phyloP scores from a whole-genome alignment of 1,140 invertebrate species.

The Bilobella aurantiaca region DNA sequence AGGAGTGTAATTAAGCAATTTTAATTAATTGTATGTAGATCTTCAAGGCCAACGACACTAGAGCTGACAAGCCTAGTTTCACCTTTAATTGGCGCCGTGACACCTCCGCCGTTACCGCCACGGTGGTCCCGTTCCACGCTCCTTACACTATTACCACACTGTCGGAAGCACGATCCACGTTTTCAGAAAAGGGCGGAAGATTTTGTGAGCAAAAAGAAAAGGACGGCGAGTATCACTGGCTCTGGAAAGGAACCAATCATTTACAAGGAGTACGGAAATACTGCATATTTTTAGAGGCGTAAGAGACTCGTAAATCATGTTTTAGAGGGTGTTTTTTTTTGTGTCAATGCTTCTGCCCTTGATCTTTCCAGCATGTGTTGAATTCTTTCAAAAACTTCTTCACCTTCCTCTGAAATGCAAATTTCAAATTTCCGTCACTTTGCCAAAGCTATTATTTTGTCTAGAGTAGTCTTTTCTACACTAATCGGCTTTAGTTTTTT shows the following conservation, averaged over 20 bases:
- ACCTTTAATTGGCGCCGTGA: constrained; percentile 14
- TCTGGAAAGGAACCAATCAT: constrained; percentile 28
- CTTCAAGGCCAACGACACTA: constrained; percentile 28
- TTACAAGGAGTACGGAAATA: constrained; percentile 34
- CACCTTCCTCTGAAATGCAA: too few relatives aligned
- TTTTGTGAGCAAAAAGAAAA: constrained; percentile 22
- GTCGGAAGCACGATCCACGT: constrained; percentile 32
- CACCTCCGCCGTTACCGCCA: constrained; percentile 30
- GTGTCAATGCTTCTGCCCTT: too few relatives aligned
- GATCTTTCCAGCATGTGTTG: too few relatives aligned
- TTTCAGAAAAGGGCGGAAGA: constrained; percentile 30
- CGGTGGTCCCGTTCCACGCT: constrained; percentile 30
- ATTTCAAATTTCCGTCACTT: too few relatives aligned
- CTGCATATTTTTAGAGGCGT: constrained; percentile 34
- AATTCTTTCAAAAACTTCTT: too few relatives aligned
- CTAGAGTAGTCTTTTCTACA: too few relatives aligned
- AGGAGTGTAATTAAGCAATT: not conserved
- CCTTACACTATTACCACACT: constrained; percentile 28
- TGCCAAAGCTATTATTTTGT: too few relatives aligned
- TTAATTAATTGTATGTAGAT: constrained; percentile 10
- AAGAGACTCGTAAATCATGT: too few relatives aligned
- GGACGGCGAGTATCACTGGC: constrained; percentile 23
- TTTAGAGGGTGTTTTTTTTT: too few relatives aligned
- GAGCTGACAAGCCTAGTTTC: constrained; percentile 13
- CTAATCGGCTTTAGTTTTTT: too few relatives aligned